Percentiles rank a stretch among this genome's conserved stretches.
Evolutionary conservation across 1,140 invertebrate species (phyloP).

Genomic region (Andrena cerasifolii): DNA sequence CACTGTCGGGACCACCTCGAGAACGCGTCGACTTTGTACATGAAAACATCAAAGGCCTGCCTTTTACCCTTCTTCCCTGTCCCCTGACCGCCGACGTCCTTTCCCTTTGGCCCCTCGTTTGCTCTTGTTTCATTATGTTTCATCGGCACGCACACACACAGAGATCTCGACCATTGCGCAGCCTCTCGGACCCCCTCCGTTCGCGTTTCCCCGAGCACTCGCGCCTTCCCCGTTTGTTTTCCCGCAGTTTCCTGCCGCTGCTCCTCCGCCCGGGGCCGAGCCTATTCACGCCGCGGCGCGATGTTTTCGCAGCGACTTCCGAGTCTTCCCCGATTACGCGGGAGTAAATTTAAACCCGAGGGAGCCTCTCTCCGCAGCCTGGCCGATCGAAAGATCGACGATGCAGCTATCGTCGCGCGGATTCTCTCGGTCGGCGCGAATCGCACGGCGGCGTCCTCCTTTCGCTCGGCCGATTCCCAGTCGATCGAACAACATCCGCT

Average conservation of each 20-base stretch:
- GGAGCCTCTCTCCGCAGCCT: too few species aligned
- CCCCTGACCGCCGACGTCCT: not conserved
- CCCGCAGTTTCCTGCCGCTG: constrained; percentile 1
- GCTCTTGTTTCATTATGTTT: constrained; percentile 51
- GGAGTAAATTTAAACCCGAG: not conserved
- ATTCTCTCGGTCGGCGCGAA: not conserved
- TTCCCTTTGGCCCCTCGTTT: constrained; percentile 30
- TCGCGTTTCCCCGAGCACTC: constrained; percentile 23
- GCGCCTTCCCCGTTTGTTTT: constrained; percentile 23
- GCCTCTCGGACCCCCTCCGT: not conserved
- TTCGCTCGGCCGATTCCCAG: not conserved
- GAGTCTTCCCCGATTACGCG: too few species aligned
- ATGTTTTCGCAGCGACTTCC: not conserved
- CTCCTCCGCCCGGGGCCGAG: too few species aligned
- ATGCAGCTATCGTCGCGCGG: not conserved
- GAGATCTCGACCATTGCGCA: too few species aligned
- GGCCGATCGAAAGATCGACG: not conserved
- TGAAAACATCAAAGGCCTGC: constrained; percentile 57
- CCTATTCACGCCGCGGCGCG: not conserved
- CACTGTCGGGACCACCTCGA: constrained; percentile 54
- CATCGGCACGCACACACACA: not conserved
- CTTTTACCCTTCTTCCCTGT: constrained; percentile 39
- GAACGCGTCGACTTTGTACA: constrained; percentile 57
- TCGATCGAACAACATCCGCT: constrained; percentile 11
- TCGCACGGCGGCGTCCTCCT: constrained; percentile 15